Base-by-base conservation (phyloP, 1,140 invertebrate species). In the Zaprionus lachaisei region DNA sequence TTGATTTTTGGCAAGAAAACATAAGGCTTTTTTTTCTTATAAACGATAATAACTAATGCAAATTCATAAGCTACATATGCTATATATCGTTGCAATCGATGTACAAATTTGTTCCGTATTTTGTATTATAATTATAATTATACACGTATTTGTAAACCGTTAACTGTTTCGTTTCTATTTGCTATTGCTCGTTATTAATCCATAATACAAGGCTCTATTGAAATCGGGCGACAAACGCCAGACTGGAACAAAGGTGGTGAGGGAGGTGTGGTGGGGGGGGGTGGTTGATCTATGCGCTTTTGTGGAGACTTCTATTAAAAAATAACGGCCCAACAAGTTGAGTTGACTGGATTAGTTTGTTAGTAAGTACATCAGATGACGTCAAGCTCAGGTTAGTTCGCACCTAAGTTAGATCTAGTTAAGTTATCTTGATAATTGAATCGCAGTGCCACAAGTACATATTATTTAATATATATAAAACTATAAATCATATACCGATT, bases 1-100 rank as follows among this genome's bases (percentile, higher is more conserved):
- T 51, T 51, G 12, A 24, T 7, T 67, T 62, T 77, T 77, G 82
- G 78, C 78, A 72, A 86, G 71, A 82, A 65, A 60, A 58, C 41
- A n/a, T 58, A 54, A 67, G 47, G 47, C 47, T 51, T 24, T 51
- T 51, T 49, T 54, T 61, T 26, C 31, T 47, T 62, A 62, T 55
- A 41, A 28, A 38, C 37, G 58, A 66, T 47, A 68, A 65, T 68
- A 65, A 51, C 20, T 51, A 47, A 44, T 47, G 17, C 47, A 51
- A 51, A 51, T 51, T 24, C 47, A 24, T 51, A 51, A 51, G 14
- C 4, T 24, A 41, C 20, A 34, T 34, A 34, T 38, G 57, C n/a
- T 22, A 47, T 47, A 47, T 47, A 66, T 72, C 60, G 68, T 57
- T 69, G 49, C 47, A 69, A 57, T 58, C 62, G 66, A 38, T 54